Conservation (phyloP, 2,888 invertebrate genomes). For the Alloscopus bannaensis region DNA sequence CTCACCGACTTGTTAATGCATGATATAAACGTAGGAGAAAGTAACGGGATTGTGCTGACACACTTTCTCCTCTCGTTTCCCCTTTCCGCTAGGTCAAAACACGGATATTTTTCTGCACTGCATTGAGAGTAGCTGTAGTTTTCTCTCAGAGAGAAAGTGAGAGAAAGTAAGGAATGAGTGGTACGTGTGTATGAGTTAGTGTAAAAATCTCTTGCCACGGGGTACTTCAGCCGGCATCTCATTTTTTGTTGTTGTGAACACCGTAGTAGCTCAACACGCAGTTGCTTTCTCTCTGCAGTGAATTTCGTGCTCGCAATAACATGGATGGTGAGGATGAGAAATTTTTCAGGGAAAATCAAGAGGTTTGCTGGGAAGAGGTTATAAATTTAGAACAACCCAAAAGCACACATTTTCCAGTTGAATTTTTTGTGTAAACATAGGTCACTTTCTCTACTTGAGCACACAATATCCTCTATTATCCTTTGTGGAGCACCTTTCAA, state of each 20-base stretch:
- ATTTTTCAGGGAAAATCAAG: slow-evolving; percentile 32
- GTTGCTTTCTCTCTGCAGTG: not conserved
- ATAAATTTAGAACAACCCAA: slow-evolving; percentile 35
- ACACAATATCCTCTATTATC: too few species aligned
- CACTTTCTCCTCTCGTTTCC: slow-evolving; percentile 51
- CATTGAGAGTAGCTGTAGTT: too few species aligned
- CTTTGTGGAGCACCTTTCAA: not conserved
- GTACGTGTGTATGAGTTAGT: slow-evolving; percentile 9
- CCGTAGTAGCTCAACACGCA: not conserved
- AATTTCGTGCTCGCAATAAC: not conserved
- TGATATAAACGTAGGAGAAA: slow-evolving; percentile 24
- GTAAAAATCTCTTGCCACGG: slow-evolving; percentile 4
- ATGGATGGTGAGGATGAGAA: slow-evolving; percentile 31
- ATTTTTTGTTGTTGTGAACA: slow-evolving; percentile 19
- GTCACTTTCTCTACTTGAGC: not conserved
- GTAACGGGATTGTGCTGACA: slow-evolving; percentile 47
- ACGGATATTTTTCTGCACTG: too few species aligned
- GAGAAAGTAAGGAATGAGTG: slow-evolving; percentile 22
- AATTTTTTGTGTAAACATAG: not conserved
- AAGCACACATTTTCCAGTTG: not conserved
- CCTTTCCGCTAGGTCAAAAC: slow-evolving; percentile 7
- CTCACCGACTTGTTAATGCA: not conserved
- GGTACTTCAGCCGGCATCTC: slow-evolving; percentile 25
- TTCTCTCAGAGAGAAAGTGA: too few species aligned
- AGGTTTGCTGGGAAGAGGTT: slow-evolving; percentile 27